phyloP scores from a whole-genome alignment of 64 coral and sea anemone species.

The Pocillopora verrucosa region DNA sequence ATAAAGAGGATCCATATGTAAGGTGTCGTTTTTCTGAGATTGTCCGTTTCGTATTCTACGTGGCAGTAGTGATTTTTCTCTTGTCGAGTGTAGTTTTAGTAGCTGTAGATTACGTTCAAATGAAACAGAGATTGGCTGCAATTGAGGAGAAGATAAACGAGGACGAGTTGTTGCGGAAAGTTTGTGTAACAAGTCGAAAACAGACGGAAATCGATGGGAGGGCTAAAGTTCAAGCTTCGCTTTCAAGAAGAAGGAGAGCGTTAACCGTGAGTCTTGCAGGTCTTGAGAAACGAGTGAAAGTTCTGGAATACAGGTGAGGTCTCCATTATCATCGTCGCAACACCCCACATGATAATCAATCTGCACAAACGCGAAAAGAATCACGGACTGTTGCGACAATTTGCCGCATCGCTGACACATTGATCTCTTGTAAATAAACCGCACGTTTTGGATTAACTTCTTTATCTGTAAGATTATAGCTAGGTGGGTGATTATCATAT shows the following conservation, averaged over 20 bases:
- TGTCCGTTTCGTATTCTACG: not conserved
- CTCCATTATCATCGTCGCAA: no score
- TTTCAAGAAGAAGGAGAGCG: not conserved
- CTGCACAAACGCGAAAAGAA: no score
- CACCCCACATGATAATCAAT: no score
- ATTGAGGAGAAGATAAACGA: not conserved
- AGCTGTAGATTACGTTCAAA: not conserved
- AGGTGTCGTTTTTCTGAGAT: not conserved
- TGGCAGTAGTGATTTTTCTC: not conserved
- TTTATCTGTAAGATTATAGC: no score
- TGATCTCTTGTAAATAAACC: no score
- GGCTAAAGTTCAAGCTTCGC: not conserved
- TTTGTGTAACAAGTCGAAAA: not conserved
- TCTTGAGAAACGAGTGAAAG: slow-evolving; percentile 13
- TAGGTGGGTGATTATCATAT: no score
- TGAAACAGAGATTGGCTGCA: not conserved
- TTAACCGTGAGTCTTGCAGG: not conserved
- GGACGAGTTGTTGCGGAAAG: not conserved
- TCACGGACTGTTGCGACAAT: no score
- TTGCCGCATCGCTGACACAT: no score
- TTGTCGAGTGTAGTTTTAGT: not conserved
- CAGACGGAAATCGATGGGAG: not conserved
- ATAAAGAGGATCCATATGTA: not conserved
- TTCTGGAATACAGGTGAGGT: slow-evolving; percentile 7
- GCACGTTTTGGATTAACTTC: no score